Evolutionary conservation across 2,888 invertebrate species (phyloP).

Genomic region (Tachina fera): DNA sequence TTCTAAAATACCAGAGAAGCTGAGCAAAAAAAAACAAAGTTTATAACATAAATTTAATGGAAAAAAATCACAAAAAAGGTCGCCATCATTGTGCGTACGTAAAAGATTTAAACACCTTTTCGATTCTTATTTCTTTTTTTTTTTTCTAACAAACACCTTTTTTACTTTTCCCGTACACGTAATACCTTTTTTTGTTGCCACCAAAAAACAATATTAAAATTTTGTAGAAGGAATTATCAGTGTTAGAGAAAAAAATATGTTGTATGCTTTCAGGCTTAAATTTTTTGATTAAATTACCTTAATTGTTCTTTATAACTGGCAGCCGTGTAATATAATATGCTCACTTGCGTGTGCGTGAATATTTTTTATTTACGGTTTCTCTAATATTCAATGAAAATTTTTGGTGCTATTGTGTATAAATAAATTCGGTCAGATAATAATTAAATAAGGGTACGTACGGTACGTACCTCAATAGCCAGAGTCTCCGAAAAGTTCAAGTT

Average conservation of each 20-base stretch:
- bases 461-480: no score
- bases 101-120: slow-evolving; percentile 65
- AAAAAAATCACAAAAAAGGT: slow-evolving; percentile 46
- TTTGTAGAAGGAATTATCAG: slow-evolving; percentile 24
- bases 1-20: background rate
- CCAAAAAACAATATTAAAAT: slow-evolving; percentile 45
- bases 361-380: no score
- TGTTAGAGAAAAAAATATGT: slow-evolving; percentile 17
- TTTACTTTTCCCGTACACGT: background rate
- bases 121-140: background rate
- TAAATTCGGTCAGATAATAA: no score
- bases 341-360: no score
- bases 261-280: slow-evolving; percentile 20
- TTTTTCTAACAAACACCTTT: slow-evolving; percentile 19
- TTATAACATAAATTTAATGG: slow-evolving; percentile 58
- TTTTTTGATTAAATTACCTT: background rate
- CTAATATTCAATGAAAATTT: no score
- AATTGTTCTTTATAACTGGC: slow-evolving; percentile 30
- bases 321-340: background rate
- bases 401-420: no score
- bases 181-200: background rate
- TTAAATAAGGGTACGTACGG: no score
- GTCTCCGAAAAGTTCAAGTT: no score
- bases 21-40: slow-evolving; percentile 31
- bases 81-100: slow-evolving; percentile 1